Percentiles rank a stretch among this genome's conserved stretches.
These are phyloP conservation scores for Plumapathes pennacea DNA, from an alignment of 92 coral and sea anemone species.

Conservation along the genomic window DNA sequence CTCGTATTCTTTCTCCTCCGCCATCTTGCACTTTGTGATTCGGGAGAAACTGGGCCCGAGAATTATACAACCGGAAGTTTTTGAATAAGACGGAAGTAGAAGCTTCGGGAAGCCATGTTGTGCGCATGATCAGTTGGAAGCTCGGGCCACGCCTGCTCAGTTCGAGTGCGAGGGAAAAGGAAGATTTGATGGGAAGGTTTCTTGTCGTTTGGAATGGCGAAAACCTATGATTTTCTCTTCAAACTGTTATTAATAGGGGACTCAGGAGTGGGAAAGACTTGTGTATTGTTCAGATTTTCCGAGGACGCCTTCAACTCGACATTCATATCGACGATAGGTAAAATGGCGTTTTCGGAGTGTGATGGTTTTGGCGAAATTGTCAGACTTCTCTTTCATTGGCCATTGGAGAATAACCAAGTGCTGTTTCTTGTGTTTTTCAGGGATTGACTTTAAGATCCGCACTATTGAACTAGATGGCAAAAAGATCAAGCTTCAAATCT, in stretches of 20 bases:
- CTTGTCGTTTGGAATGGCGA: slow-evolving; percentile 81
- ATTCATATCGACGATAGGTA: slow-evolving; percentile 97
- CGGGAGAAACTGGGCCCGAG: slow-evolving; percentile 2
- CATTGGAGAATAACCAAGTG: not conserved
- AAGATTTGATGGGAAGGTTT: slow-evolving; percentile 13
- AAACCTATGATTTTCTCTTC: slow-evolving; percentile 99
- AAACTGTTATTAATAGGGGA: slow-evolving; percentile 95
- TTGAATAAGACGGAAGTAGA: not conserved
- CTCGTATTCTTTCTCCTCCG: slow-evolving; percentile 85
- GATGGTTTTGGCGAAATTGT: slow-evolving; percentile 11
- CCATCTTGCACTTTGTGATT: not conserved
- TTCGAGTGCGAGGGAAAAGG: slow-evolving; percentile 40
- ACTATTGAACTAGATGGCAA: slow-evolving; percentile 97
- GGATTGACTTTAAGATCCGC: slow-evolving; percentile 97
- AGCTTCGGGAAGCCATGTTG: too few species aligned
- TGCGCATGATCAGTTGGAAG: slow-evolving; percentile 60
- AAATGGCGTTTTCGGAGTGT: too few species aligned
- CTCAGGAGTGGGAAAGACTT: slow-evolving; percentile 98
- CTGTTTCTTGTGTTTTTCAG: slow-evolving; percentile 52
- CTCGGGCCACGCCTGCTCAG: slow-evolving; percentile 92
- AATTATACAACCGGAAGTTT: not conserved
- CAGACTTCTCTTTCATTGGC: slow-evolving; percentile 10
- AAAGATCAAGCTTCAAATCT: slow-evolving; percentile 96
- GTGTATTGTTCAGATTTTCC: slow-evolving; percentile 86
- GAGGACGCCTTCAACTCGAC: slow-evolving; percentile 99